Evolutionary conservation across 2,113 vertebrate species (phyloP).

Genomic region (Coreoperca whiteheadi): DNA sequence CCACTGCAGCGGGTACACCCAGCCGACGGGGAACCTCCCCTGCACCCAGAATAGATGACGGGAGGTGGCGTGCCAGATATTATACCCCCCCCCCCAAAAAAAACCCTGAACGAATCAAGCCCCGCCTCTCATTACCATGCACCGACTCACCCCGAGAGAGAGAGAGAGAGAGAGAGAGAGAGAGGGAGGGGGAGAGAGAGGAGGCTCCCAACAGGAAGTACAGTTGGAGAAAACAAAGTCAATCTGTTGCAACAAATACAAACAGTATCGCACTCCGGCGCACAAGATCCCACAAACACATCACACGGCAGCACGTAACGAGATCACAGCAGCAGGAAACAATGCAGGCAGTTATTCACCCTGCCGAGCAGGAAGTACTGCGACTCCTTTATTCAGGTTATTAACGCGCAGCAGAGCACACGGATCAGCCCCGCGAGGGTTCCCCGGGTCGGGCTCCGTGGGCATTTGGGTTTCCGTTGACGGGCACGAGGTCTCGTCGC

Average conservation of each 20-base stretch:
- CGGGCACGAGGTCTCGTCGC: too few relatives aligned
- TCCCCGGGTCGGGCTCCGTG: too few relatives aligned
- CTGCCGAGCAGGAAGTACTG: neutral
- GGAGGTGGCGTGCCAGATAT: constrained; percentile 29
- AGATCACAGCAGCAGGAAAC: constrained; percentile 34
- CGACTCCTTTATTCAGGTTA: too few relatives aligned
- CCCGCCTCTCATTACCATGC: constrained; percentile 51
- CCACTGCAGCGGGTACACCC: constrained; percentile 64
- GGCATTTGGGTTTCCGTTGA: too few relatives aligned
- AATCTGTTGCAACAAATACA: constrained; percentile 36
- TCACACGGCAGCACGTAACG: constrained; percentile 34
- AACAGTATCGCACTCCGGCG: neutral
- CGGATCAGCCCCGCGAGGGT: too few relatives aligned
- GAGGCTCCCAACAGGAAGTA: constrained; percentile 73
- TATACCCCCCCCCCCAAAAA: neutral
- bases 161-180: constrained; percentile 30
- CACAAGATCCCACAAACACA: constrained; percentile 32
- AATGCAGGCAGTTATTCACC: neutral
- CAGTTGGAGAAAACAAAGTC: constrained; percentile 59
- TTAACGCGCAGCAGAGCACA: too few relatives aligned
- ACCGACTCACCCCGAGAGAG: constrained; percentile 44
- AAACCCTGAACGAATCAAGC: neutral
- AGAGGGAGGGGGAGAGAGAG: constrained; percentile 37
- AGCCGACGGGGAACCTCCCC: constrained; percentile 72
- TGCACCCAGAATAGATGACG: constrained; percentile 58